phyloP scores from a whole-genome alignment of 2,888 invertebrate genomes.

The Drosophila demipolita region DNA sequence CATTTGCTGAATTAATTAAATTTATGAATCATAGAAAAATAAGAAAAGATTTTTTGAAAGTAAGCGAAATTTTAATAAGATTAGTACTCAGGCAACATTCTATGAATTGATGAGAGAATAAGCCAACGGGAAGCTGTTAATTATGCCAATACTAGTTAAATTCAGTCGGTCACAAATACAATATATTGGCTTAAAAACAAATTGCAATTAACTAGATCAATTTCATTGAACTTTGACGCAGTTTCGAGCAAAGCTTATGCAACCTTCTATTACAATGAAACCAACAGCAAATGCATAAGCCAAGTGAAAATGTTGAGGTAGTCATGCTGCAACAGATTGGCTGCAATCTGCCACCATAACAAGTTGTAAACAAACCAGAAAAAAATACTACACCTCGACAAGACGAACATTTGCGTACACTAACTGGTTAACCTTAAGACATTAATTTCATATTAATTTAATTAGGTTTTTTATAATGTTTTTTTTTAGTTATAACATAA shows the following conservation, averaged over 20 bases:
- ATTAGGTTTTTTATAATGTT: neutral
- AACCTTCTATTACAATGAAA: slow-evolving; percentile 40
- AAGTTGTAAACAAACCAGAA: slow-evolving; percentile 23
- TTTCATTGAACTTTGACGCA: slow-evolving; percentile 43
- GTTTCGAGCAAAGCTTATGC: slow-evolving; percentile 43
- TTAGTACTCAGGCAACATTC: neutral
- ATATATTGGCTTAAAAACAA: neutral
- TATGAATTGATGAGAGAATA: neutral
- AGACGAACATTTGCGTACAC: slow-evolving; percentile 10
- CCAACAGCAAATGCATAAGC: slow-evolving; percentile 18
- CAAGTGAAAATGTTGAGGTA: slow-evolving; percentile 40
- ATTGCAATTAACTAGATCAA: slow-evolving; percentile 46
- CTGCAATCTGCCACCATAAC: slow-evolving; percentile 46
- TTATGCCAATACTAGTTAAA: neutral
- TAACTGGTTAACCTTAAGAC: neutral
- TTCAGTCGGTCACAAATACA: neutral
- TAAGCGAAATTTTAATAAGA: neutral
- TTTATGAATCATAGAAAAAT: slow-evolving; percentile 8
- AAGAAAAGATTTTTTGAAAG: neutral
- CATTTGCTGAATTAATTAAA: slow-evolving; percentile 14
- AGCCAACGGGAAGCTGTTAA: neutral
- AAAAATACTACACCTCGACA: neutral
- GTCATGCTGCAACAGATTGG: slow-evolving; percentile 50
- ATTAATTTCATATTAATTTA: neutral
- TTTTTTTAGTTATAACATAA: too few species aligned